Evolutionary conservation across 2,113 vertebrate species (phyloP).

Genomic region (Microcebus griseorufus): DNA sequence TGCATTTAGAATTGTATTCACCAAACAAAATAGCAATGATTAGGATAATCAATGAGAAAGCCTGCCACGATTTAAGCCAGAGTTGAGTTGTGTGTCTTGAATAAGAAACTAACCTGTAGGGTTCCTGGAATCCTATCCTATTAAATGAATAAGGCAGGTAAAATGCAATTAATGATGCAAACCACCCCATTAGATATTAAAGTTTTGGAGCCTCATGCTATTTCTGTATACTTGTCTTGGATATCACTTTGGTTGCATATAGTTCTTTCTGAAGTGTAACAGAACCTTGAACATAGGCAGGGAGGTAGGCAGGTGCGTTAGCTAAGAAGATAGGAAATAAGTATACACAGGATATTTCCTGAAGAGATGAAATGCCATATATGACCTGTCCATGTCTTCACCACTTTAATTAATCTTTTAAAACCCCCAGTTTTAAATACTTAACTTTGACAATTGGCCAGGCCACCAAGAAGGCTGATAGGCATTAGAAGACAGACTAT

Average conservation of each 20-base stretch:
- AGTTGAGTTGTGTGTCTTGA: background rate
- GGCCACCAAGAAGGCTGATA: background rate
- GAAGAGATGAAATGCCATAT: conserved; percentile 18
- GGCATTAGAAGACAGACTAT: background rate
- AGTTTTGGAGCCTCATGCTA: background rate
- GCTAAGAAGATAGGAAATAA: background rate
- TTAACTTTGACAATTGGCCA: conserved; percentile 19
- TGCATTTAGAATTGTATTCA: conserved; percentile 27
- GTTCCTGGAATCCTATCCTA: background rate
- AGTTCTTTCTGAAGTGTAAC: conserved; percentile 12
- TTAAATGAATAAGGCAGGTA: background rate
- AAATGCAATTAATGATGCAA: background rate
- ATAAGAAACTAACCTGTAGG: conserved; percentile 29
- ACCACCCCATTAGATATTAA: background rate
- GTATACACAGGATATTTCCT: background rate
- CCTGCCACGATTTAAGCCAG: background rate
- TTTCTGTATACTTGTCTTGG: background rate
- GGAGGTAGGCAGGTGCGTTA: background rate
- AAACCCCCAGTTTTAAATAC: background rate
- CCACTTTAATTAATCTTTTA: conserved; percentile 39
- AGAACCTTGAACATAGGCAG: background rate
- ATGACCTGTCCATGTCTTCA: background rate
- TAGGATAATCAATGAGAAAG: background rate
- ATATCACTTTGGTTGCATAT: background rate
- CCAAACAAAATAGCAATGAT: conserved; percentile 28